Percentiles rank a stretch among this genome's conserved stretches.
These are phyloP conservation scores for Mesorhabditis sp. DNA, from an alignment of 2,888 invertebrate species.

Conservation along the genomic window DNA sequence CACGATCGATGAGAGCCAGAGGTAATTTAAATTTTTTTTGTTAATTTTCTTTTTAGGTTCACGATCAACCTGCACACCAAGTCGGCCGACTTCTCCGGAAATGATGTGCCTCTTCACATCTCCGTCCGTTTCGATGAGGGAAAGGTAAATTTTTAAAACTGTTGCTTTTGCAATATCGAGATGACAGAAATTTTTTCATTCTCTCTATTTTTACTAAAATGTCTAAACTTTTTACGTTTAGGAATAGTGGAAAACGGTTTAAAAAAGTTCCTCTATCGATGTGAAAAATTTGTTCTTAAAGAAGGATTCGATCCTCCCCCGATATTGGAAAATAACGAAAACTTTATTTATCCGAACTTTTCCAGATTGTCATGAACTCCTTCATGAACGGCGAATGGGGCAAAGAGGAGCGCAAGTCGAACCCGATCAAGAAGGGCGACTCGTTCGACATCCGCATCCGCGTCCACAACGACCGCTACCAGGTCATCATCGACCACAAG, in stretches of 20 bases:
- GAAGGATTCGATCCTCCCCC: neutral
- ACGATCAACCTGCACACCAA: slow-evolving; percentile 55
- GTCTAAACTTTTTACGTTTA: no score
- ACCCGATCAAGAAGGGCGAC: slow-evolving; percentile 50
- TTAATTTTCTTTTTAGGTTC: slow-evolving; percentile 33
- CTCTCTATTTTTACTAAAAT: no score
- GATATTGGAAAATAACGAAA: neutral
- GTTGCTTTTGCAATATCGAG: neutral
- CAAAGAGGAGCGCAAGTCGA: slow-evolving; percentile 47
- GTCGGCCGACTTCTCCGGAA: slow-evolving; percentile 55
- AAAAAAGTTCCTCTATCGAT: no score
- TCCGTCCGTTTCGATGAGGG: slow-evolving; percentile 56
- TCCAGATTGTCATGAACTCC: slow-evolving; percentile 52
- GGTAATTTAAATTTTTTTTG: slow-evolving; percentile 16
- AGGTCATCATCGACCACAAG: slow-evolving; percentile 47
- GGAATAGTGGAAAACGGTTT: no score
- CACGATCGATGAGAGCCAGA: slow-evolving; percentile 51
- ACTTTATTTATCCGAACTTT: neutral
- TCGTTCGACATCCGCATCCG: slow-evolving; percentile 46
- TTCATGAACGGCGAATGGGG: slow-evolving; percentile 52
- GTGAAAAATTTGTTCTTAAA: neutral
- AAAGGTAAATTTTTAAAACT: slow-evolving; percentile 31
- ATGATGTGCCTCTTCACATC: slow-evolving; percentile 56
- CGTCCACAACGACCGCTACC: slow-evolving; percentile 45
- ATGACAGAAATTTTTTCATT: no score